A percentile compares a stretch with the other conserved stretches of the same genome.
phyloP scores from a whole-genome alignment of 2,797 vertebrate species.

The Thaleichthys pacificus region DNA sequence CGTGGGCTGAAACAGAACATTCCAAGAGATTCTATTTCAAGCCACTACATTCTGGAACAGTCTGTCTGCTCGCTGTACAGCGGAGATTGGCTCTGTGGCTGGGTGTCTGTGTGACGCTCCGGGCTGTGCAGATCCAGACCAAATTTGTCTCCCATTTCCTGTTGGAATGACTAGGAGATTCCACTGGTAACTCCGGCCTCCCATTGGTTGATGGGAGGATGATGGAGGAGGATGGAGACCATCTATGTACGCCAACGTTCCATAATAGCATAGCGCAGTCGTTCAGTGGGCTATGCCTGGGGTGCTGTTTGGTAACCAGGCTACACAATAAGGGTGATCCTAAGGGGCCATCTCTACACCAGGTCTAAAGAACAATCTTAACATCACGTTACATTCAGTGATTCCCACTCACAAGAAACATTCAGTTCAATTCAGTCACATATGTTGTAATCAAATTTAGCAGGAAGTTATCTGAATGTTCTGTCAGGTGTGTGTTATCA shows the following conservation, averaged over 20 bases:
- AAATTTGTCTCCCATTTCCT: slow-evolving; percentile 79
- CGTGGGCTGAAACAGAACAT: slow-evolving; percentile 45
- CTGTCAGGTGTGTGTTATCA: background rate
- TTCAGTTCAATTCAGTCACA: too few species aligned
- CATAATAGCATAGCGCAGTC: slow-evolving; percentile 27
- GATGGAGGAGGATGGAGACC: slow-evolving; percentile 66
- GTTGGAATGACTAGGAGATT: slow-evolving; percentile 68
- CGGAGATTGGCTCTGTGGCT: slow-evolving; percentile 37
- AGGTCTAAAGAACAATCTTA: background rate
- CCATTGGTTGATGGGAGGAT: slow-evolving; percentile 68
- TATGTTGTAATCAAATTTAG: too few species aligned
- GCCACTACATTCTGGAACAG: slow-evolving; percentile 26
- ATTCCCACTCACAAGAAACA: background rate
- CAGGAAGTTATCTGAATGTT: background rate
- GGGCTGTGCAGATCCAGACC: slow-evolving; percentile 57
- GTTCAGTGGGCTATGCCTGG: too few species aligned
- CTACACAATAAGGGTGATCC: background rate
- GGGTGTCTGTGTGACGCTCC: slow-evolving; percentile 50
- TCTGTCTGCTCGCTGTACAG: slow-evolving; percentile 56
- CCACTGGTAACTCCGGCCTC: slow-evolving; percentile 63
- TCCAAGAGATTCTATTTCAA: background rate
- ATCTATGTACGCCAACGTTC: slow-evolving; percentile 38
- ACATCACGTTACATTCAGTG: background rate
- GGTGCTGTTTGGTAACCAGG: background rate
- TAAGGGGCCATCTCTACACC: background rate